phyloP scores from a whole-genome alignment of 2,113 vertebrate genomes.

The Psittacus erithacus region DNA sequence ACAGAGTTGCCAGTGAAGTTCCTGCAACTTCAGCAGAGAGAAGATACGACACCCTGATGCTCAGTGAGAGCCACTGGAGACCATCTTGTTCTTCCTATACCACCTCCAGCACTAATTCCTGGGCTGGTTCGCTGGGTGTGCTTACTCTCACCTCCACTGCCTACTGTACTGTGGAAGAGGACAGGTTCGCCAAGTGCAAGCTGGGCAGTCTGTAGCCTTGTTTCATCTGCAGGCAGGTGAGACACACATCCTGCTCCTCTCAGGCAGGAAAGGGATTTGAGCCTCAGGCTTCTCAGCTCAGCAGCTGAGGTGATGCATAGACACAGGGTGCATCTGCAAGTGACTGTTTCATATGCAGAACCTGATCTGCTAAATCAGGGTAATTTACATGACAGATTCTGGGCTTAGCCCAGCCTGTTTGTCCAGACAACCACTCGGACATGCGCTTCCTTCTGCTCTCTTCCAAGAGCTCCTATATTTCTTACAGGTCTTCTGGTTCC shows the following conservation, averaged over 20 bases:
- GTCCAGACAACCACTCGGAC: not conserved
- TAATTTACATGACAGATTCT: not conserved
- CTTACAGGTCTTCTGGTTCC: not conserved
- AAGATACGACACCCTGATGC: not conserved
- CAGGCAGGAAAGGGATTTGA: not conserved
- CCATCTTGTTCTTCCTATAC: not conserved
- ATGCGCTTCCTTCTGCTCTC: not conserved
- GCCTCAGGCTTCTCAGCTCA: not conserved
- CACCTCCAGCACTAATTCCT: not conserved
- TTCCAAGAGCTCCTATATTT: not conserved
- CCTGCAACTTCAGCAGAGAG: not conserved
- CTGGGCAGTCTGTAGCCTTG: not conserved
- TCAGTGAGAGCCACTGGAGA: not conserved
- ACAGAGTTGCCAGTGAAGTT: not conserved
- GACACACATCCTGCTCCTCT: not conserved
- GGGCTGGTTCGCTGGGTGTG: not conserved
- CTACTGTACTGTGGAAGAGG: not conserved
- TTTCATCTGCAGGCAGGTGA: fast-evolving
- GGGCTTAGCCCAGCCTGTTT: not conserved
- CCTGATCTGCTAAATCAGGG: not conserved
- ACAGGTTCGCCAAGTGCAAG: not conserved
- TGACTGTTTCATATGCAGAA: not conserved
- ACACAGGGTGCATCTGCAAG: not conserved
- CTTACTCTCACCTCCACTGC: not conserved
- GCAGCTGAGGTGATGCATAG: not conserved